Evolutionary conservation across 1,140 invertebrate species (phyloP), one percentile per base, ranked within the genome.

Genomic region (Drosophila chauvacae): DNA sequence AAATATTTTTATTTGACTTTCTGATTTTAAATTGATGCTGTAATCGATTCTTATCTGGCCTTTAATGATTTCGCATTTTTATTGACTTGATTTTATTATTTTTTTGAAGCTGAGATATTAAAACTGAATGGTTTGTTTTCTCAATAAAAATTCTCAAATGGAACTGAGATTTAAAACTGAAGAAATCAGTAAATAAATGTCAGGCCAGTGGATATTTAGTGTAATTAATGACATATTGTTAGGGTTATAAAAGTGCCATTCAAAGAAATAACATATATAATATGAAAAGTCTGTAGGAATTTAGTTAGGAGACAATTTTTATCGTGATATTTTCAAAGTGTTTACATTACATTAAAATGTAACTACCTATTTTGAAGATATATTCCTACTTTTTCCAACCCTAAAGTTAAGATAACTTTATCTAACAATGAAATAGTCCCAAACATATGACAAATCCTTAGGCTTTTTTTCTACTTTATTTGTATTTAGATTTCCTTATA

Each of bases 31-130:
- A 16, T 3, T 6, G 20, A 23, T 55, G 20, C 53, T 55, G 33
- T 55, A 55, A 55, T 55, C 53, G 20, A n/a, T 39, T 55, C 53
- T 39, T 55, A 37, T 55, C 51, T 23, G 18, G 0, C 5, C 16
- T 39, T 37, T 55, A 10, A 39, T 55, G 53, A 23, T 55, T 23
- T 37, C 9, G 53, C 23, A n/a, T 55, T 39, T 55, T 55, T 55
- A 39, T 23, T 55, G 9, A 0, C 7, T 10, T 23, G 33, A 39
- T 39, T 55, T 55, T 37, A 55, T 55, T 37, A 11, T 55, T 23
- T 55, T 55, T 55, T 20, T 23, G 7, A 16, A 13, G 11, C n/a
- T 20, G 11, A 13, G 0, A 23, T 23, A 37, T 37, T 11, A 39
- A 55, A 16, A 55, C 9, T 16, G 14, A 23, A 23, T 37, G 7